Conservation (phyloP, 2,113 vertebrate species). For the Brachirus orientalis region DNA sequence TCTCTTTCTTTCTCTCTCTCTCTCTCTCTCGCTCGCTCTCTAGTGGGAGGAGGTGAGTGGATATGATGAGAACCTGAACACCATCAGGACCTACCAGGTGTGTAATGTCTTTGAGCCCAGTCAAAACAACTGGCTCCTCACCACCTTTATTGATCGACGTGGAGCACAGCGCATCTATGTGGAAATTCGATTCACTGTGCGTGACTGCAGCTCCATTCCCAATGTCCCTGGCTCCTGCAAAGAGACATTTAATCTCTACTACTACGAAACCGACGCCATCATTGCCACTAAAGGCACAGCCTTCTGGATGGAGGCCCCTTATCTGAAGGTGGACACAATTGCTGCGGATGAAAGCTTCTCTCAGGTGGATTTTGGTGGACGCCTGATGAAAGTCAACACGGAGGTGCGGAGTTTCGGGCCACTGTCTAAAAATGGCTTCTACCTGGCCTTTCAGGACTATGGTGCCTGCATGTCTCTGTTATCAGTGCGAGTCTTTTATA, state of each 20-base stretch:
- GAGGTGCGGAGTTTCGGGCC: constrained; percentile 98
- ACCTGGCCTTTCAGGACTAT: constrained; percentile 98
- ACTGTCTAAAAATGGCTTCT: constrained; percentile 95
- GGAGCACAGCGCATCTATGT: constrained; percentile 96
- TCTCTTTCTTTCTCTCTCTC: constrained; percentile 25
- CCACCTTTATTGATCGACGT: constrained; percentile 93
- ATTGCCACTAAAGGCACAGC: constrained; percentile 95
- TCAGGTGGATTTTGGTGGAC: constrained; percentile 97
- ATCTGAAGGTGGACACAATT: constrained; percentile 99
- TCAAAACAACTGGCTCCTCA: constrained; percentile 99
- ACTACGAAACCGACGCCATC: constrained; percentile 95
- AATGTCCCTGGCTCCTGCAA: constrained; percentile 98
- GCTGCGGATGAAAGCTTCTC: constrained; percentile 99
- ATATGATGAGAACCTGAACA: constrained; percentile 99
- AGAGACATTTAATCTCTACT: constrained; percentile 99
- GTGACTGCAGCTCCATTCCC: constrained; percentile 98
- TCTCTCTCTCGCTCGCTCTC: not conserved
- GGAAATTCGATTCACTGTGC: constrained; percentile 98
- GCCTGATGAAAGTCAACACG: constrained; percentile 98
- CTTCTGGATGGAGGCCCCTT: constrained; percentile 98
- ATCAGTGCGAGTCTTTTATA: constrained; percentile 97
- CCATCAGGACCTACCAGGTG: constrained; percentile 98
- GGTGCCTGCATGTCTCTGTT: constrained; percentile 98
- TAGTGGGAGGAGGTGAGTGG: constrained; percentile 99
- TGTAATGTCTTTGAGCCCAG: constrained; percentile 98